Conservation (phyloP, 2,888 invertebrate genomes). For the Drosophila setosimentum region DNA sequence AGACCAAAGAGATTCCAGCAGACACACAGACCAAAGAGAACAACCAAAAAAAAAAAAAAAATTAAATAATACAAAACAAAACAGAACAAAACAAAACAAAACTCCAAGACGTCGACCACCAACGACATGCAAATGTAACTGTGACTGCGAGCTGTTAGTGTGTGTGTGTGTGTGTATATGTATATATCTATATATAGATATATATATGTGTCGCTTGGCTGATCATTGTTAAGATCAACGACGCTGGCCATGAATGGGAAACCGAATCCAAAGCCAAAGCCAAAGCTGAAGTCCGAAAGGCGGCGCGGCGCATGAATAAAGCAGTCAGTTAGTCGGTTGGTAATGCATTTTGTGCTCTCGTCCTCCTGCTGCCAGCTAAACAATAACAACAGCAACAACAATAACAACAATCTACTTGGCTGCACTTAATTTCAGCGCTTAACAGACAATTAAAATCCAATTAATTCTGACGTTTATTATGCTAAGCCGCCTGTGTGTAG, state of each 20-base stretch:
- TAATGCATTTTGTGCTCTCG: conserved; percentile 65
- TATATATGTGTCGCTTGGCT: conserved; percentile 68
- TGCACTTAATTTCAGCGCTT: conserved; percentile 83
- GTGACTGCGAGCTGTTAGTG: conserved; percentile 12
- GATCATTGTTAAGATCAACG: conserved; percentile 78
- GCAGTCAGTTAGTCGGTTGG: conserved; percentile 78
- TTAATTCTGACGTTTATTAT: conserved; percentile 85
- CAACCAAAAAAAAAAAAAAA: conserved; percentile 6
- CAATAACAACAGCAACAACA: conserved; percentile 31
- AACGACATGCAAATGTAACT: conserved; percentile 75
- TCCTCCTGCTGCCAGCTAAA: conserved; percentile 46
- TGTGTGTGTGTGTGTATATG: conserved; percentile 29
- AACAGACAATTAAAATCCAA: conserved; percentile 85
- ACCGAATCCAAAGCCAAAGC: conserved; percentile 26
- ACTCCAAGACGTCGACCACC: conserved; percentile 62
- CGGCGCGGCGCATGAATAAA: conserved; percentile 72
- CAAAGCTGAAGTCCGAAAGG: conserved; percentile 33
- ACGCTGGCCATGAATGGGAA: conserved; percentile 67
- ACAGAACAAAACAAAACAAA: not conserved
- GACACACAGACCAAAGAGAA: conserved; percentile 34
- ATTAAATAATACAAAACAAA: conserved; percentile 6
- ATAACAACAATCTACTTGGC: conserved; percentile 71
- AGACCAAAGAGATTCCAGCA: conserved; percentile 17
- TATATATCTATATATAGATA: conserved; percentile 31
- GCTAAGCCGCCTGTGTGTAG: conserved; percentile 80